Percentiles rank a stretch among this genome's conserved stretches.
phyloP scores from a whole-genome alignment of 2,888 invertebrate genomes.

The Papilio protenor region DNA sequence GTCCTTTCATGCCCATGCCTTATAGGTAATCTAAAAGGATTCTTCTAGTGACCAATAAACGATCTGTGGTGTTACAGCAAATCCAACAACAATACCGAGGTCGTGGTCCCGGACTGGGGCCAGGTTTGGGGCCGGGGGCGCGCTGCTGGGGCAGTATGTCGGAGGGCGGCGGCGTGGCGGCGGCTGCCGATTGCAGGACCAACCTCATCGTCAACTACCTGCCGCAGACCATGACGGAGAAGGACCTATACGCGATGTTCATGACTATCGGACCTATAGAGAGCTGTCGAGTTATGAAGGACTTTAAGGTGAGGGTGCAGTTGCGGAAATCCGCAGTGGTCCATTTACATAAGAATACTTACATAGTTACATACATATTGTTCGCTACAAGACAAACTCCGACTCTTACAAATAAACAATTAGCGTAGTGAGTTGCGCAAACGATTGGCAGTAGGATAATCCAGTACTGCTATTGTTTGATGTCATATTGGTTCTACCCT shows the following conservation, averaged over 20 bases:
- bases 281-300: conserved; percentile 96
- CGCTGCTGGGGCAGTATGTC: conserved; percentile 81
- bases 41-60: background rate
- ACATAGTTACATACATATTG: too few relatives aligned
- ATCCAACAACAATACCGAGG: conserved; percentile 78
- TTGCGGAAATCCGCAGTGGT: too few relatives aligned
- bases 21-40: too few relatives aligned
- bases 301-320: conserved; percentile 87
- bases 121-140: conserved; percentile 55
- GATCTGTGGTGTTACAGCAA: conserved; percentile 66
- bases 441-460: background rate
- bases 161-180: conserved; percentile 75
- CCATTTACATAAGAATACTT: too few relatives aligned
- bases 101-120: conserved; percentile 49
- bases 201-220: conserved; percentile 98
- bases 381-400: too few relatives aligned
- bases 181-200: conserved; percentile 84
- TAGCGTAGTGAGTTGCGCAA: background rate
- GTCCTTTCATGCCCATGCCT: too few relatives aligned
- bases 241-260: conserved; percentile 95
- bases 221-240: conserved; percentile 96
- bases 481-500: too few relatives aligned
- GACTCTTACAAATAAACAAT: too few relatives aligned
- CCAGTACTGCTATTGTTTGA: conserved; percentile 37
- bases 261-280: conserved; percentile 94